A percentile compares a stretch with the other conserved stretches of the same genome.
phyloP scores from a whole-genome alignment of 2,797 vertebrate genomes.

The Muraenolepis orangiensis region DNA sequence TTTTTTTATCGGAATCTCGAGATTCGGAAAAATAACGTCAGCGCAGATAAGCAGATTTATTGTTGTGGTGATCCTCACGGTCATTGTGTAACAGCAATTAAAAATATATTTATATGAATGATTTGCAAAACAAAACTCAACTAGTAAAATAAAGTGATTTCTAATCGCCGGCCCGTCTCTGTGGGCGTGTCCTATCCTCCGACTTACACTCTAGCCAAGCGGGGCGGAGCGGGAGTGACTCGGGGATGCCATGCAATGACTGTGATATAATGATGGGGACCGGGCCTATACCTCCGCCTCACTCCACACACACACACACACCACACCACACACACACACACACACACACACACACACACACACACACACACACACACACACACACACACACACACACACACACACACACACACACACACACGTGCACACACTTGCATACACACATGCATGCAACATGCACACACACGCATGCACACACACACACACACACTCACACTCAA shows the following conservation, averaged over 20 bases:
- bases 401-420: not conserved
- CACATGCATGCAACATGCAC: not conserved
- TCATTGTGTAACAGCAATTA: too few relatives aligned
- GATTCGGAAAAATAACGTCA: too few relatives aligned
- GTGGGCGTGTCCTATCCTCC: not conserved
- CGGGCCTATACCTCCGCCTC: not conserved
- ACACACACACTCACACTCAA: not conserved
- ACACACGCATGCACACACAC: not conserved
- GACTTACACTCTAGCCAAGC: not conserved
- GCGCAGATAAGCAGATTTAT: too few relatives aligned
- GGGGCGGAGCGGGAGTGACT: not conserved
- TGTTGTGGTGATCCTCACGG: too few relatives aligned
- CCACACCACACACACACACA: not conserved
- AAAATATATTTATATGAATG: too few relatives aligned
- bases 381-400: slow-evolving; percentile 7
- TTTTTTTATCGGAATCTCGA: too few relatives aligned
- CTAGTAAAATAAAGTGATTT: too few relatives aligned
- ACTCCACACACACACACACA: not conserved
- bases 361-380: not conserved
- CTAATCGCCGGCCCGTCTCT: not conserved
- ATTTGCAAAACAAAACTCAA: too few relatives aligned
- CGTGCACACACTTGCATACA: not conserved
- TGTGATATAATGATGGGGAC: not conserved
- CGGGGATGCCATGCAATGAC: not conserved
- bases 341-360: not conserved